These are phyloP conservation scores for Allochrocebus solatus DNA, from an alignment of 2,797 vertebrate genomes.

Conservation along the genomic window DNA sequence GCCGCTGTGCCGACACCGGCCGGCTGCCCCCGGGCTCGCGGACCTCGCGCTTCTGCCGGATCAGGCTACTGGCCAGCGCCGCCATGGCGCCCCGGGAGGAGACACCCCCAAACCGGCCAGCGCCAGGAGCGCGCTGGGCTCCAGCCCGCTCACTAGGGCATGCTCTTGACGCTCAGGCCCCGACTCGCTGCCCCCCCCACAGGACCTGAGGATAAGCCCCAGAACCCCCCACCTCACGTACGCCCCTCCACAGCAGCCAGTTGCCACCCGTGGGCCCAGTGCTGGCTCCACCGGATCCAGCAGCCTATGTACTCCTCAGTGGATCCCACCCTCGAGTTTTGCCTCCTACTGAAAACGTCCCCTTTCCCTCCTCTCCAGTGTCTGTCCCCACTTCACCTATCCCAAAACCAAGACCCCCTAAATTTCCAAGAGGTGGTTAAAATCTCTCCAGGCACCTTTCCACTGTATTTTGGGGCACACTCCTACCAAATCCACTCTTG, in stretches of 20 bases:
- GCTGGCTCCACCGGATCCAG: background rate
- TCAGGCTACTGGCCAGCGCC: conserved; percentile 93
- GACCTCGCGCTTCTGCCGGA: conserved; percentile 93
- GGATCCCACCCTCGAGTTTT: conserved; percentile 53
- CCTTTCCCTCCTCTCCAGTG: background rate
- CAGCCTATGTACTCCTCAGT: background rate
- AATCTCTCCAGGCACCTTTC: background rate
- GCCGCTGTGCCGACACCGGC: conserved; percentile 90
- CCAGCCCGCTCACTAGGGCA: conserved; percentile 68
- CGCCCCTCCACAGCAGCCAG: background rate
- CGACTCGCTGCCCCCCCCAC: conserved; percentile 60
- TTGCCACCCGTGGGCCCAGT: conserved; percentile 8
- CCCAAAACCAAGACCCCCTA: conserved; percentile 27
- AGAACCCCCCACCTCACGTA: background rate
- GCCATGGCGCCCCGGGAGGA: conserved; percentile 86
- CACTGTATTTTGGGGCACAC: background rate
- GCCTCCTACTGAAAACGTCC: background rate
- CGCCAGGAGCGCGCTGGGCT: conserved; percentile 16
- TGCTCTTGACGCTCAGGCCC: conserved; percentile 36
- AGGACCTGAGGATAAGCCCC: conserved; percentile 74
- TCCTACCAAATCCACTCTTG: conserved; percentile 9
- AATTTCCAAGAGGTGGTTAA: conserved; percentile 16
- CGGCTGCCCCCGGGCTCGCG: conserved; percentile 91
- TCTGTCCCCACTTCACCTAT: background rate
- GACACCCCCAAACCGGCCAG: conserved; percentile 72